Base-by-base conservation (phyloP, 2,113 vertebrate species). In the Puntigrus tetrazona region DNA sequence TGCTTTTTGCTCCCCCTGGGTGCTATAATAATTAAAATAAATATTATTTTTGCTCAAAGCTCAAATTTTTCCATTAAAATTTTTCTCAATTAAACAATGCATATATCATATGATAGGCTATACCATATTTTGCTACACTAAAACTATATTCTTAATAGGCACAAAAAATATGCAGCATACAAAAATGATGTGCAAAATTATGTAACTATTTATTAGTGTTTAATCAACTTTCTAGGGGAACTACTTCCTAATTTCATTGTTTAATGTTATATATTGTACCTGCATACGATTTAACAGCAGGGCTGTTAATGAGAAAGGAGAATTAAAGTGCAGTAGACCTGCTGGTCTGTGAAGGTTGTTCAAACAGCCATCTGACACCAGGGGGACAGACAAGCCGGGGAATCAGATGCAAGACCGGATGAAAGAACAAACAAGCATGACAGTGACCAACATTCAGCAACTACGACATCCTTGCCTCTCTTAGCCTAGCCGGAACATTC, bases 401-500 rank as follows among this genome's bases (percentile, higher is more conserved):
- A 90, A 94, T 92, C 88, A 50, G 89, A 91, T 85, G 88, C 91
- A 92, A 92, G 93, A 94, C 38, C 34, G 90, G 93, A 89, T 93
- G 93, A 93, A 94, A 94, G 95, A 96, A 96, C 96, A 97, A 95
- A 97, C 93, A 93, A 91, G 90, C 92, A 94, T 95, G 96, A 97
- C 96, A 97, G 95, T 95, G 92, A 92, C 72, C 72, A 84, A 22
- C 75, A 82, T 50, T 77, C 72, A 85, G 83, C 61, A 73, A 79
- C 70, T 94, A 94, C 94, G 92, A 94, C 91, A 93, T 85, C 91
- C 90, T 92, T 91, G 93, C 92, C 92, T 92, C 94, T 94, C 94
- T 93, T 93, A 95, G 94, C 94, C 95, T 94, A 95, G 93, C 93
- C 94, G 93, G 95, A 84, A 84, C 78, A 87, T 70, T 77, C 95